Evolutionary conservation across 2,113 vertebrate genomes (phyloP), one percentile per base, ranked within the genome.

Genomic region (Forbesichthys agassizii): DNA sequence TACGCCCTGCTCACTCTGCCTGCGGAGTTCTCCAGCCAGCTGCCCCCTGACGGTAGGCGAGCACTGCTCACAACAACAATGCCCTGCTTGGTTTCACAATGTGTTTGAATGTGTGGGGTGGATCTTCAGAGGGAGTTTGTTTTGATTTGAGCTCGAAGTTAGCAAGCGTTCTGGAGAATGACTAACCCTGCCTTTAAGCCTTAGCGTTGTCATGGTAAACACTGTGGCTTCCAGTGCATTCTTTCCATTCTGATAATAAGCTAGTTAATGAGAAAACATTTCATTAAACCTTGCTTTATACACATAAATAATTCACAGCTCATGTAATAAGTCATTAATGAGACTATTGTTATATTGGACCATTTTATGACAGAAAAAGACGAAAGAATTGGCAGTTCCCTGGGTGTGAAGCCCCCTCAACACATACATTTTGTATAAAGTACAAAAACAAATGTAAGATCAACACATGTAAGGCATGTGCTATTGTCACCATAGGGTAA

Each of bases 1-100:
- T 98, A 99, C 0, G 98, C 98, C 0, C 94, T 99, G 79, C 88
- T 99, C 81, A 98, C 96, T 48, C 90, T 99, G 81, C 98, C 98
- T 48, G 91, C 96, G 3, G 98, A 99, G 86, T 99, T 99, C 88
- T 94, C 98, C 77, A 98, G 96, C 77, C 98, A 99, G 88, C 96
- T 99, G 68, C 98, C 98, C n/a, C 92, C 96, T 67, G 97, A 99
- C 33, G 98, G 98, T 99, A 92, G 85, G 27, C 27, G 27, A 74
- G 63, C 49, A 60, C 49, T 16, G 9, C 56, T 46, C 46, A 33
- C 48, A 27, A 27, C 27, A 27, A 27, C 27, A 27, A 27, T 27
- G 20, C 20, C 20, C 20, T 20, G 20, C 20, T 20, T 20, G 20
- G 20, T 20, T 20, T 20, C 20, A 20, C 33, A 16, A 42, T 33